A percentile compares a stretch with the other conserved stretches of the same genome.
phyloP scores from a whole-genome alignment of 2,888 invertebrate genomes.

The Parnassius glacialis region DNA sequence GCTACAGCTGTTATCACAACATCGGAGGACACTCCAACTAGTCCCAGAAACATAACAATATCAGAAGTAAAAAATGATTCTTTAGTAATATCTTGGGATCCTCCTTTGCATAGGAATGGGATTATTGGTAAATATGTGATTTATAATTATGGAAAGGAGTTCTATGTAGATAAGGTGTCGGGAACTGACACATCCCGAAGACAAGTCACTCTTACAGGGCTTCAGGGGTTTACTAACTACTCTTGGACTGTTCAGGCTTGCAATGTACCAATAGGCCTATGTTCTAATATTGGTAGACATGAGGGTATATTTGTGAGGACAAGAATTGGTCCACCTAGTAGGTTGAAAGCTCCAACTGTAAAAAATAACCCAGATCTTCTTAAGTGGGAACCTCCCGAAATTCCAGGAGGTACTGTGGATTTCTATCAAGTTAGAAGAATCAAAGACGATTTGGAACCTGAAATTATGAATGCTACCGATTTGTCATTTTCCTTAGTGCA shows the following conservation, averaged over 20 bases:
- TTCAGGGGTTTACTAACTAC: slow-evolving; percentile 85
- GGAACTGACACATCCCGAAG: slow-evolving; percentile 50
- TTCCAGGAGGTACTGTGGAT: slow-evolving; percentile 78
- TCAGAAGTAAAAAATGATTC: slow-evolving; percentile 83
- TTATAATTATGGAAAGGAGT: slow-evolving; percentile 61
- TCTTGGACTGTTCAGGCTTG: slow-evolving; percentile 86
- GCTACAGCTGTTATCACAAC: slow-evolving; percentile 84
- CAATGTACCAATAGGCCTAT: slow-evolving; percentile 79
- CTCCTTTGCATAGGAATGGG: slow-evolving; percentile 87
- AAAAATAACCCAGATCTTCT: slow-evolving; percentile 53
- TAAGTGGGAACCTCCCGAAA: slow-evolving; percentile 74
- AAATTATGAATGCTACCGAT: slow-evolving; percentile 55
- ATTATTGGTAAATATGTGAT: slow-evolving; percentile 85
- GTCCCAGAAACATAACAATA: slow-evolving; percentile 82
- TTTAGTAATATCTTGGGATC: slow-evolving; percentile 83
- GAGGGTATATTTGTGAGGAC: slow-evolving; percentile 78
- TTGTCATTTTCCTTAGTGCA: slow-evolving; percentile 43
- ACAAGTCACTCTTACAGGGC: slow-evolving; percentile 48
- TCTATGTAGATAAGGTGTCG: slow-evolving; percentile 45
- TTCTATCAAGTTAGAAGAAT: slow-evolving; percentile 78
- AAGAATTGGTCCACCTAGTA: slow-evolving; percentile 81
- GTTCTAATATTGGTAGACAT: slow-evolving; percentile 78
- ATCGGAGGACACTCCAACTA: slow-evolving; percentile 83
- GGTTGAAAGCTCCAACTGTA: slow-evolving; percentile 52
- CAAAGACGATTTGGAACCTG: slow-evolving; percentile 48